These are phyloP conservation scores for Limnodromus scolopaceus DNA, from an alignment of 2,797 vertebrate species.

Conservation along the genomic window DNA sequence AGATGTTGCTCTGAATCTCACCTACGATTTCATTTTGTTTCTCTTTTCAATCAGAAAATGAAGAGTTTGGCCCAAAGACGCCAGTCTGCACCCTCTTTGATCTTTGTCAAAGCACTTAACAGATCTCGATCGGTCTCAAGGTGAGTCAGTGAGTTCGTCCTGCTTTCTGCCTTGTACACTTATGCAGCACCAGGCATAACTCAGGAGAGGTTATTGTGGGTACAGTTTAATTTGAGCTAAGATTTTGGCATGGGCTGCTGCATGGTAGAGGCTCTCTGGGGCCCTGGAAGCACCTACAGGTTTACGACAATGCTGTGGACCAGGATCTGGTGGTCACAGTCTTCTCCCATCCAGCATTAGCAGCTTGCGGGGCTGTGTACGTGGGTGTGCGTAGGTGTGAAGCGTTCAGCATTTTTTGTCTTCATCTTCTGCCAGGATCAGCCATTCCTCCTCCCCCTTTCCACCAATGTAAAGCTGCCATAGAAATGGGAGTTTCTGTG, in stretches of 20 bases:
- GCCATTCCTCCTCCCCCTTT: neutral
- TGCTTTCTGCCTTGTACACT: neutral
- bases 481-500: neutral
- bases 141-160: conserved; percentile 71
- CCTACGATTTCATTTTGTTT: conserved; percentile 48
- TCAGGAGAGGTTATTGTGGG: neutral
- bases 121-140: conserved; percentile 87
- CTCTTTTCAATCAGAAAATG: conserved; percentile 85
- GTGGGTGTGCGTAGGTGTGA: neutral
- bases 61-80: conserved; percentile 93
- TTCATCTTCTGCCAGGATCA: neutral
- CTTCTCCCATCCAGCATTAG: neutral
- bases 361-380: neutral
- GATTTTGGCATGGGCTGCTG: neutral
- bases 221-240: neutral
- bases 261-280: neutral
- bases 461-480: neutral
- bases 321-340: neutral
- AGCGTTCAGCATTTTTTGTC: neutral
- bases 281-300: neutral
- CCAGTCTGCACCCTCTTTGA: conserved; percentile 92
- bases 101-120: conserved; percentile 93
- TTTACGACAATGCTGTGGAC: neutral
- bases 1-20: neutral
- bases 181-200: rapidly evolving